Conservation (phyloP, 2,888 invertebrate genomes). For the Philhelius pedissequus region DNA sequence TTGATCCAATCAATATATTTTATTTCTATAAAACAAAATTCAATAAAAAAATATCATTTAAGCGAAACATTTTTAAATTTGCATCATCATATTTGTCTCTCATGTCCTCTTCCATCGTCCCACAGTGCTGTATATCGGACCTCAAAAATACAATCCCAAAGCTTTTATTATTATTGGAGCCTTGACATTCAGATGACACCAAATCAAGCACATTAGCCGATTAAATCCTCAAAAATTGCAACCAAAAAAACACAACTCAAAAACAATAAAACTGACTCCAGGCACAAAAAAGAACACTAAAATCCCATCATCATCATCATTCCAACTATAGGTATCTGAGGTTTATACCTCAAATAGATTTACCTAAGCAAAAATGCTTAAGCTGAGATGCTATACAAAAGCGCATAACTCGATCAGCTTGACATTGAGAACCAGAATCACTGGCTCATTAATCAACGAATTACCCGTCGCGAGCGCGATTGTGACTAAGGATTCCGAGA, state of each 20-base stretch:
- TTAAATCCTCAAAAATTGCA: conserved; percentile 59
- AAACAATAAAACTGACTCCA: conserved; percentile 33
- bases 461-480: conserved; percentile 64
- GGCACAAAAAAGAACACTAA: conserved; percentile 24
- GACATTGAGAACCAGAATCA: conserved; percentile 68
- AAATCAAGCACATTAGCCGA: conserved; percentile 59
- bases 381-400: conserved; percentile 30
- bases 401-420: conserved; percentile 65
- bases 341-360: no score
- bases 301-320: conserved; percentile 32
- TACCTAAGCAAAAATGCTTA: background rate
- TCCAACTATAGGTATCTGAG: background rate
- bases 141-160: background rate
- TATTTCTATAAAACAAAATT: conserved; percentile 6
- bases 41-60: background rate
- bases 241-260: conserved; percentile 52
- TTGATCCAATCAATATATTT: conserved; percentile 39
- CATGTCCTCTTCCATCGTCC: conserved; percentile 46
- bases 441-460: conserved; percentile 68
- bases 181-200: conserved; percentile 66
- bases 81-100: conserved; percentile 49
- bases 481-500: conserved; percentile 67
- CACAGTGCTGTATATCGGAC: conserved; percentile 6
- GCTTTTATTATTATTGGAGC: conserved; percentile 19
- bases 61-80: conserved; percentile 27